Conservation (phyloP, 2,888 invertebrate genomes). For the Agonopterix subpropinquella region DNA sequence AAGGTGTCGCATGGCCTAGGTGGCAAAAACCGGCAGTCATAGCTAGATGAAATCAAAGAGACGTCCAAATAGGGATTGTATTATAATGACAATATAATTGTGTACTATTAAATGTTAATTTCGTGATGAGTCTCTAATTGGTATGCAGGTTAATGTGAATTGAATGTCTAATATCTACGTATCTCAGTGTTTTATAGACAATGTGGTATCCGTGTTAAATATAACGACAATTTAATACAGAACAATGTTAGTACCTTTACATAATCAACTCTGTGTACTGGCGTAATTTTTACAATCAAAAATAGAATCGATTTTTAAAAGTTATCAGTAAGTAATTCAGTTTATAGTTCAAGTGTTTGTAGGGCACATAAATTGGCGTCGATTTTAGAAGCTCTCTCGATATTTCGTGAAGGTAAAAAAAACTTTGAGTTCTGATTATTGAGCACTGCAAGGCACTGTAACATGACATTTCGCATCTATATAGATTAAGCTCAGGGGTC, state of each 20-base stretch:
- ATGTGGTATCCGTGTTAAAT: no score
- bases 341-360: no score
- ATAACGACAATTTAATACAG: not conserved
- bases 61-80: constrained; percentile 59
- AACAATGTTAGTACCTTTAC: not conserved
- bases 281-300: no score
- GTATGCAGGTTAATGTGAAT: constrained; percentile 15
- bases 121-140: no score
- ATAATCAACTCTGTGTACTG: no score
- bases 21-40: constrained; percentile 11
- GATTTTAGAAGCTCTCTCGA: no score
- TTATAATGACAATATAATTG: constrained; percentile 62
- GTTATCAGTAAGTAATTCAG: no score
- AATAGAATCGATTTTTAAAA: no score
- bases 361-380: no score
- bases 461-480: constrained; percentile 23
- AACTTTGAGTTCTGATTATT: constrained; percentile 5
- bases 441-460: constrained; percentile 25
- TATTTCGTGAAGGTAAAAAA: not conserved
- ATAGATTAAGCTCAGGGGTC: no score
- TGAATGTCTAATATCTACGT: constrained; percentile 14
- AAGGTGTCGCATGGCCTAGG: not conserved
- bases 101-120: constrained; percentile 17
- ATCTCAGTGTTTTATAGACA: not conserved
- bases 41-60: constrained; percentile 69